Evolutionary conservation across 2,797 vertebrate species (phyloP), one percentile per base, ranked within the genome.

Genomic region (Intellagama lesueurii): DNA sequence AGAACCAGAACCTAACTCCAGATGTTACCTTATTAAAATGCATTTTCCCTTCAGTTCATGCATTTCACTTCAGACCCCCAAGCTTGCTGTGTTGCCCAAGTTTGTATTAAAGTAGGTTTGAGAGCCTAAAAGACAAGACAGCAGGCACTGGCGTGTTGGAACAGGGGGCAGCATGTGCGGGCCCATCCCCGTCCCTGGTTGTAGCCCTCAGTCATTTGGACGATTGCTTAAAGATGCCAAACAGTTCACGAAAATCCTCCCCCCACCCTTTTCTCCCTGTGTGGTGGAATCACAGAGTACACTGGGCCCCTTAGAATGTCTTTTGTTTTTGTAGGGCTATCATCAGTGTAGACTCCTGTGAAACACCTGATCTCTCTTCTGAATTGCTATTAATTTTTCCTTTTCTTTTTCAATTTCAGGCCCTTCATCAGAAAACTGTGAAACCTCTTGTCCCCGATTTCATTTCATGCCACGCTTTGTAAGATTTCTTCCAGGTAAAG

Each of bases 391-490:
- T 92, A 69, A 28, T 40, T 92, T 78, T 93, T 77, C 70, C 88
- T 44, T 44, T 30, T 3, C 89, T 7, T 78, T 69, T 56, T 89
- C 90, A 82, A 89, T 87, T 93, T 70, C 95, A 99, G 99, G 98
- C 95, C 98, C 99, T 87, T 98, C 98, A 56, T 95, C 86, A 88
- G 98, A 99, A 75, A 93, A 90, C 0, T 96, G 96, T 52, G 79
- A 96, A 73, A 5, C 97, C 14, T 97, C 95, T 47, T 99, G 99
- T 93, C 98, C 98, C 78, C 97, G 97, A 90, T 99, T 99, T 93
- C 99, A 99, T 95, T 99, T 99, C 96, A 98, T 99, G 98, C 99
- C 99, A 0, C 98, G 99, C 64, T 99, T 99, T 93, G 99, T 99
- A 92, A 94, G 99, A 85, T 99, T 99, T 95, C 94, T 99, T 91